Percentiles rank a stretch among this genome's conserved stretches.
These are phyloP conservation scores for Limenitis camilla DNA, from an alignment of 2,888 invertebrate species.

Conservation along the genomic window DNA sequence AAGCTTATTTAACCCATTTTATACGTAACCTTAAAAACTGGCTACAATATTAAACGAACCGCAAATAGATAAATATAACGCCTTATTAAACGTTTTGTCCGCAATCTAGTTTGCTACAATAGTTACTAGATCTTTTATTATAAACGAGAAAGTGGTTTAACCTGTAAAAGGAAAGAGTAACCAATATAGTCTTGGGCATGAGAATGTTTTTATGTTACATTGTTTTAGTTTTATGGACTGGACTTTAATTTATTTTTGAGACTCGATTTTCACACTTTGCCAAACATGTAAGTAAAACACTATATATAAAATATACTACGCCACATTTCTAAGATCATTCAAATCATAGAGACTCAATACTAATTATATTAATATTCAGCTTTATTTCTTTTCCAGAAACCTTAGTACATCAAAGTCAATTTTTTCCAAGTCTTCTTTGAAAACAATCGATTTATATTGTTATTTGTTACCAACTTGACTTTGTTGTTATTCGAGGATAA, in stretches of 20 bases:
- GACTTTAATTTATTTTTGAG: no score
- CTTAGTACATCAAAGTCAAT: slow-evolving; percentile 2
- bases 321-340: no score
- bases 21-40: slow-evolving; percentile 36
- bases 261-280: no score
- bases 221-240: not conserved
- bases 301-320: no score
- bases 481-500: slow-evolving; percentile 18
- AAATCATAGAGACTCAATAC: not conserved
- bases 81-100: slow-evolving; percentile 7
- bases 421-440: slow-evolving; percentile 14
- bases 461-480: slow-evolving; percentile 11
- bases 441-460: slow-evolving; percentile 8
- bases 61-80: slow-evolving; percentile 34
- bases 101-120: slow-evolving; percentile 1
- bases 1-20: no score
- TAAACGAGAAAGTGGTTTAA: slow-evolving; percentile 2
- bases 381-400: not conserved
- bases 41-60: slow-evolving; percentile 38
- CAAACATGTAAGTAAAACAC: not conserved
- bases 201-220: not conserved
- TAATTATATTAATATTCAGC: not conserved
- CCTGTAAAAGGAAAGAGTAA: not conserved
- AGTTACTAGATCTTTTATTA: slow-evolving; percentile 1
- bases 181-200: not conserved